Percentiles rank a stretch among this genome's conserved stretches.
These are phyloP conservation scores for Petrocephalus sullivani DNA, from an alignment of 2,797 vertebrate species.

Conservation along the genomic window DNA sequence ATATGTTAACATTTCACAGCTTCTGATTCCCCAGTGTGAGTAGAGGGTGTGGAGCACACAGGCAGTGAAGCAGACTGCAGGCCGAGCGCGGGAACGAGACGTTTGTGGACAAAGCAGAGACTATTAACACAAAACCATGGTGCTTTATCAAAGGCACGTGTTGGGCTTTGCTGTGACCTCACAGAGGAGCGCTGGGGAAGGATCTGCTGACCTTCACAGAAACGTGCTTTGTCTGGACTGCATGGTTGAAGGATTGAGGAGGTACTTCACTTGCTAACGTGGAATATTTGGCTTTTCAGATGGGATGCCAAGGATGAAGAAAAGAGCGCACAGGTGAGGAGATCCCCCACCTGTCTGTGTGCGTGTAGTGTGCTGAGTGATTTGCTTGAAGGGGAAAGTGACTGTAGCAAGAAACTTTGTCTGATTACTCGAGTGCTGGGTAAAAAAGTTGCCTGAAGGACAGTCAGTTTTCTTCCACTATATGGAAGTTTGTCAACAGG, in stretches of 20 bases:
- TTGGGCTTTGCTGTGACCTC: background rate
- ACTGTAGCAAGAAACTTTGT: background rate
- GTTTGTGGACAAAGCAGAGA: background rate
- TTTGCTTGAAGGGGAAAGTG: no score
- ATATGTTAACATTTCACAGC: background rate
- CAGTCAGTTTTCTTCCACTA: background rate
- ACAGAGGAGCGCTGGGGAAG: background rate
- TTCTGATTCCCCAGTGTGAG: background rate
- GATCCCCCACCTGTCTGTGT: background rate
- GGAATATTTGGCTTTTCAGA: conserved; percentile 53
- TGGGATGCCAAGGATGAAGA: conserved; percentile 76
- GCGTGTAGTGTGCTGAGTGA: background rate
- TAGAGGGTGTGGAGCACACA: background rate
- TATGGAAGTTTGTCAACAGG: background rate
- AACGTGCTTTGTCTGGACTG: background rate
- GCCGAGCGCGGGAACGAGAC: background rate
- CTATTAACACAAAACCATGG: background rate
- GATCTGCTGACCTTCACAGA: background rate
- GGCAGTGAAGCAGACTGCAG: background rate
- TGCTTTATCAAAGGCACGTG: background rate
- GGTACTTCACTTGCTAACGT: background rate
- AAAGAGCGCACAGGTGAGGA: conserved; percentile 57
- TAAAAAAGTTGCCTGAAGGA: background rate
- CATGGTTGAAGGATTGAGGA: no score
- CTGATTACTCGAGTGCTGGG: background rate